Conservation (phyloP, 2,888 invertebrate genomes). For the Chrysolina oricalcia region DNA sequence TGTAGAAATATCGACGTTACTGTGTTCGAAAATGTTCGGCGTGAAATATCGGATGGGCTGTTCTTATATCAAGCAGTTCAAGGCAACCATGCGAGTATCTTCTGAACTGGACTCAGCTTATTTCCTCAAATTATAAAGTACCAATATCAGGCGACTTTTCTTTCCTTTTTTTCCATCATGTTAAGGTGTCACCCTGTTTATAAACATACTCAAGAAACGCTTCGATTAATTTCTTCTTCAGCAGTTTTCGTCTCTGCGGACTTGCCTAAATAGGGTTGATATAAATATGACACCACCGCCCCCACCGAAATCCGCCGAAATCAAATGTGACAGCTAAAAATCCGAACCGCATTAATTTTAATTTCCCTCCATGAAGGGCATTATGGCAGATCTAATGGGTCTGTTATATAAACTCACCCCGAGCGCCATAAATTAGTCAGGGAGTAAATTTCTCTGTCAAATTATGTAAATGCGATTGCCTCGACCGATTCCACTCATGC, state of each 20-base stretch:
- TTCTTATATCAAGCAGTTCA: too few relatives aligned
- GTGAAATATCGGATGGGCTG: too few relatives aligned
- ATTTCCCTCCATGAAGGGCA: conserved; percentile 65
- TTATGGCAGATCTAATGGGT: conserved; percentile 67
- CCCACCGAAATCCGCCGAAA: conserved; percentile 38
- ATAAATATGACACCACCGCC: conserved; percentile 26
- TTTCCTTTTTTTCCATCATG: background rate
- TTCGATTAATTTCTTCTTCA: background rate
- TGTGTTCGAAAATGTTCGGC: too few relatives aligned
- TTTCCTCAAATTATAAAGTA: too few relatives aligned
- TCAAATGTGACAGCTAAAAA: conserved; percentile 53
- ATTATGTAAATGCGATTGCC: conserved; percentile 71
- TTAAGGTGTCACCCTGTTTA: too few relatives aligned
- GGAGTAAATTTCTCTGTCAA: conserved; percentile 72
- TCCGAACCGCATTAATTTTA: conserved; percentile 61
- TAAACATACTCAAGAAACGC: too few relatives aligned
- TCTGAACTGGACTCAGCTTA: too few relatives aligned
- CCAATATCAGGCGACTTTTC: too few relatives aligned
- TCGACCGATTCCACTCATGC: conserved; percentile 52
- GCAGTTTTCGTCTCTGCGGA: background rate
- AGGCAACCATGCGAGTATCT: too few relatives aligned
- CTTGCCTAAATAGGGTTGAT: background rate
- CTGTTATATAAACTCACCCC: conserved; percentile 69
- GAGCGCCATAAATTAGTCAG: conserved; percentile 70
- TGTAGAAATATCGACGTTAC: too few relatives aligned